These are phyloP conservation scores for Trachelus iudaicus DNA, from an alignment of 2,888 invertebrate genomes.

Conservation along the genomic window DNA sequence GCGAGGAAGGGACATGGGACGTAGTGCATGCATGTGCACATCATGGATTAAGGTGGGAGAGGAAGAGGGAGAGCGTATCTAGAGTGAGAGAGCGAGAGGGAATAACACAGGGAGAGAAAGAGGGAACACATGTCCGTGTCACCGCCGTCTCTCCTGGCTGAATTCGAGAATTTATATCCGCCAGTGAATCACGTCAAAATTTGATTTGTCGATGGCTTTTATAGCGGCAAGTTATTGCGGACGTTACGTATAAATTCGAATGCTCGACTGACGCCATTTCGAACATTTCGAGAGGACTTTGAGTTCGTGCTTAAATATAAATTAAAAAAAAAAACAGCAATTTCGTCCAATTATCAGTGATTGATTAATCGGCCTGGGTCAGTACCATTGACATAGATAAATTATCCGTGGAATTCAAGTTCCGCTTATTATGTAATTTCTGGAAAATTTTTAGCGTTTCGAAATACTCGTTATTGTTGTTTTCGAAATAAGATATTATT, in stretches of 20 bases:
- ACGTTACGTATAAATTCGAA: constrained; percentile 60
- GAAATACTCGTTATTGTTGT: no score
- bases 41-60: constrained; percentile 14
- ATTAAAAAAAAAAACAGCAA: no score
- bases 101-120: constrained; percentile 24
- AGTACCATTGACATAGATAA: no score
- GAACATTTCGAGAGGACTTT: no score
- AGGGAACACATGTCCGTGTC: constrained; percentile 63
- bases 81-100: constrained; percentile 18
- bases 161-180: constrained; percentile 62
- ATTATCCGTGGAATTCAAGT: no score
- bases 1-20: constrained; percentile 23
- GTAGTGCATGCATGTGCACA: background rate
- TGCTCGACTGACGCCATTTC: constrained; percentile 39
- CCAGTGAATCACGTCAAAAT: constrained; percentile 66
- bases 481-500: no score
- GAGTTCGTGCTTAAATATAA: no score
- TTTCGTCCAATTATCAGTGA: no score
- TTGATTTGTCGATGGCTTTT: constrained; percentile 67
- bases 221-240: constrained; percentile 66
- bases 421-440: no score
- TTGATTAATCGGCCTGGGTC: no score
- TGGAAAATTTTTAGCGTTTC: no score
- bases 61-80: constrained; percentile 7
- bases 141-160: constrained; percentile 60